These are phyloP conservation scores for Ips nitidus DNA, from an alignment of 1,140 invertebrate genomes.

Conservation along the genomic window DNA sequence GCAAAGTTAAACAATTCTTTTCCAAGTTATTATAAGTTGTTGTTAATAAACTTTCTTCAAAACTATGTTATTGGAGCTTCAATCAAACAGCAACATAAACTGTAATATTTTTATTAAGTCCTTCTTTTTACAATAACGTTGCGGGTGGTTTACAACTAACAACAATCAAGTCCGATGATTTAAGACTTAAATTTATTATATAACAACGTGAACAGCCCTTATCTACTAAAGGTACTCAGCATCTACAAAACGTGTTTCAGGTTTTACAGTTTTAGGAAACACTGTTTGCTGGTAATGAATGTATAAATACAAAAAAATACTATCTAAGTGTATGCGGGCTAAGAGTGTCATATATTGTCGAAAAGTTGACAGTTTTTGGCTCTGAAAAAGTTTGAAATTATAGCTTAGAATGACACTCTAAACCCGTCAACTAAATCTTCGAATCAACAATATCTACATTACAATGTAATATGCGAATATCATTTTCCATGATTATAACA, in stretches of 20 bases:
- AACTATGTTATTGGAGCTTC: neutral
- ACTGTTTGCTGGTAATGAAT: slow-evolving; percentile 41
- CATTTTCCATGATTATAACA: slow-evolving; percentile 49
- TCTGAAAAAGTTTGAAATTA: too few species aligned
- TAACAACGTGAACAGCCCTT: slow-evolving; percentile 55
- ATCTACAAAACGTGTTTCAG: slow-evolving; percentile 50
- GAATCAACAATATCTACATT: slow-evolving; percentile 51
- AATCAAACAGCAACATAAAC: slow-evolving; percentile 31
- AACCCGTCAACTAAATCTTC: slow-evolving; percentile 22
- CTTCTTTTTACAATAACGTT: slow-evolving; percentile 49
- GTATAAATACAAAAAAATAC: slow-evolving; percentile 51
- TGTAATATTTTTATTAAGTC: slow-evolving; percentile 49
- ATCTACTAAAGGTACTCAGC: slow-evolving; percentile 53
- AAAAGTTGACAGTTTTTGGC: too few species aligned
- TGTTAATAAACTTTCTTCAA: too few species aligned
- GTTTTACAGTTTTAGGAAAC: slow-evolving; percentile 42
- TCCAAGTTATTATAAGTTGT: too few species aligned
- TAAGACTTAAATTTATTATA: slow-evolving; percentile 50
- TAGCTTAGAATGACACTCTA: neutral
- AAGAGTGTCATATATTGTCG: too few species aligned
- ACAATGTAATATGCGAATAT: slow-evolving; percentile 51
- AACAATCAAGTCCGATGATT: slow-evolving; percentile 48
- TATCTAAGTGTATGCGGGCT: slow-evolving; percentile 11
- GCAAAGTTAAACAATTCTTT: too few species aligned
- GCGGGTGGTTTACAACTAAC: slow-evolving; percentile 49